Percentiles rank a stretch among this genome's conserved stretches.
Conservation (phyloP, 1,140 invertebrate genomes). For the Manduca sexta region DNA sequence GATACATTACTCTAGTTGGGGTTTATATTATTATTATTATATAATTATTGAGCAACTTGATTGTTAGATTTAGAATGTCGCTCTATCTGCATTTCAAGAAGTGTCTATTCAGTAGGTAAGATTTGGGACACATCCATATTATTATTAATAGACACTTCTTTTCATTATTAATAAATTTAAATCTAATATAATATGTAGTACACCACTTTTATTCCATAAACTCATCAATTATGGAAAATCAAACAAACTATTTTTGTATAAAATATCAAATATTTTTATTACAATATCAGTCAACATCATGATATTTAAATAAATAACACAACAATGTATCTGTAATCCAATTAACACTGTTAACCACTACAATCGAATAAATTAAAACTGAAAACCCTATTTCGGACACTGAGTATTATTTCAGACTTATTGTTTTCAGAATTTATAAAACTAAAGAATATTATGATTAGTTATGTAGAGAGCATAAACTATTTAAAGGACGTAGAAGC, state of each 20-base stretch:
- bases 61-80: too few species aligned
- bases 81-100: too few species aligned
- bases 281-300: slow-evolving; percentile 27
- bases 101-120: too few species aligned
- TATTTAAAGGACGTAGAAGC: neutral
- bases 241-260: neutral
- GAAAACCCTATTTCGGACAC: neutral
- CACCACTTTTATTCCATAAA: neutral
- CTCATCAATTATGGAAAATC: neutral
- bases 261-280: slow-evolving; percentile 13
- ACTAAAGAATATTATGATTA: neutral
- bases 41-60: too few species aligned
- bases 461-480: neutral
- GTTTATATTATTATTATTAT: too few species aligned
- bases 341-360: neutral
- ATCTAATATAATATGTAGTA: too few species aligned
- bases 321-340: slow-evolving; percentile 3
- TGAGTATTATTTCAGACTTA: neutral
- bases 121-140: too few species aligned
- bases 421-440: neutral
- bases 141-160: too few species aligned
- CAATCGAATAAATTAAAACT: slow-evolving; percentile 3
- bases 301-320: slow-evolving; percentile 14
- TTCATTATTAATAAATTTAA: too few species aligned
- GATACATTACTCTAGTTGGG: too few species aligned